Conservation (phyloP, 1,140 invertebrate species). For the Euwallacea similis region DNA sequence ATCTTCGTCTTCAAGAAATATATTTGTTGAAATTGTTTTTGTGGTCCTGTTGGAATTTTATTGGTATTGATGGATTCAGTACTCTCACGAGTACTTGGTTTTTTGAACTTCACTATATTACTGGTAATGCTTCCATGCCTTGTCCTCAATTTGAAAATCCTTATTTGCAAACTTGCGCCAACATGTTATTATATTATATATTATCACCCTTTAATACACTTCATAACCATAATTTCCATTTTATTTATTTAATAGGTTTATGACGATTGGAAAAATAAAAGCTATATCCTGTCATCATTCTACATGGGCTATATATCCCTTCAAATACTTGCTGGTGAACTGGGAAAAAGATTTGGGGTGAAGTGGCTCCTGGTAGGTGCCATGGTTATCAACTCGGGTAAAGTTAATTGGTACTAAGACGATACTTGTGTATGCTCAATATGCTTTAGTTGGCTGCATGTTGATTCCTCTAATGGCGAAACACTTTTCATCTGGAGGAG, state of each 20-base stretch:
- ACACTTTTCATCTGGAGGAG: slow-evolving; percentile 37
- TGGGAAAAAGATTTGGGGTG: slow-evolving; percentile 66
- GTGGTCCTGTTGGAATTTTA: too few relatives aligned
- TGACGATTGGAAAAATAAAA: slow-evolving; percentile 55
- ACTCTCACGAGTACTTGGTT: too few relatives aligned
- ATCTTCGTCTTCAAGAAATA: too few relatives aligned
- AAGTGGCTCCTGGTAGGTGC: slow-evolving; percentile 64
- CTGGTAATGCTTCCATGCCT: too few relatives aligned
- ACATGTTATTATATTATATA: too few relatives aligned
- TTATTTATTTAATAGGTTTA: slow-evolving; percentile 42
- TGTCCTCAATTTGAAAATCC: too few relatives aligned
- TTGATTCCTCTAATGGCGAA: slow-evolving; percentile 48
- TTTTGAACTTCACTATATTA: too few relatives aligned
- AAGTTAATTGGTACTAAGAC: background rate
- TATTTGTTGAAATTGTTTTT: too few relatives aligned
- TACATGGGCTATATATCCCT: slow-evolving; percentile 65
- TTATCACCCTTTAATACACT: background rate
- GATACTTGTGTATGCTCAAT: background rate
- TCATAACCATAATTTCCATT: background rate
- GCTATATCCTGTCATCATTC: slow-evolving; percentile 66
- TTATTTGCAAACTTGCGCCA: too few relatives aligned
- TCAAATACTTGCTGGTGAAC: slow-evolving; percentile 67
- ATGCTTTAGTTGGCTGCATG: slow-evolving; percentile 54
- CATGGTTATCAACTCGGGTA: slow-evolving; percentile 56
- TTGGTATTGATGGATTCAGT: too few relatives aligned